Evolutionary conservation across 2,888 invertebrate species (phyloP).

Genomic region (Cheilosia impressa): DNA sequence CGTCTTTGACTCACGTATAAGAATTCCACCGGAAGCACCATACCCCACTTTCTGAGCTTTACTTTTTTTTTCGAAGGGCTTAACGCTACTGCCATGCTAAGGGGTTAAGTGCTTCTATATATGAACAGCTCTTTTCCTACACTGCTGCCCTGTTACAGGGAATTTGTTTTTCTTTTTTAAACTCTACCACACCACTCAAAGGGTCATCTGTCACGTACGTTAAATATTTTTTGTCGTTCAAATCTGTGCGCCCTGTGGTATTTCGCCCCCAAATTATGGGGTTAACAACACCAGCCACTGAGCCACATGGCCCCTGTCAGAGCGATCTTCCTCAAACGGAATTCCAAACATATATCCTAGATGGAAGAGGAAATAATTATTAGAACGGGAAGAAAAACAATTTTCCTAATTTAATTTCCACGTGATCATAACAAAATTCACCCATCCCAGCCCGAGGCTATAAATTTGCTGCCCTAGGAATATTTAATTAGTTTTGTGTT

Average conservation of each 20-base stretch:
- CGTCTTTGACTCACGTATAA: background rate
- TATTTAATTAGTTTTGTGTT: slow-evolving; percentile 68
- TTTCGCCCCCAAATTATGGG: slow-evolving; percentile 45
- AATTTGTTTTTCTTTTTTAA: slow-evolving; percentile 2
- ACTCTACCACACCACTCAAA: slow-evolving; percentile 31
- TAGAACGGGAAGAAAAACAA: slow-evolving; percentile 32
- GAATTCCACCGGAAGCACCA: slow-evolving; percentile 35
- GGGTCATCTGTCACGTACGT: slow-evolving; percentile 73
- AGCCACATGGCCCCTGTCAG: slow-evolving; percentile 28
- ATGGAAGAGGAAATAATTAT: slow-evolving; percentile 45
- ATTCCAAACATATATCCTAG: slow-evolving; percentile 21
- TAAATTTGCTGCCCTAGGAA: slow-evolving; percentile 23
- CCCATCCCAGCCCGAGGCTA: background rate
- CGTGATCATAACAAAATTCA: slow-evolving; percentile 54
- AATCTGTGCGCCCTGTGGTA: slow-evolving; percentile 56
- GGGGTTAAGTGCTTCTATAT: slow-evolving; percentile 49
- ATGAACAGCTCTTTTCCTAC: slow-evolving; percentile 13
- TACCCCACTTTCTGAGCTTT: slow-evolving; percentile 19
- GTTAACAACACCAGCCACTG: slow-evolving; percentile 26
- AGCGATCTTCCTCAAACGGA: slow-evolving; percentile 32
- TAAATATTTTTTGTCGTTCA: slow-evolving; percentile 62
- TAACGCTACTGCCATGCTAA: slow-evolving; percentile 15
- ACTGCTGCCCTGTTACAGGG: slow-evolving; percentile 4
- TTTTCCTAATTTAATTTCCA: slow-evolving; percentile 66
- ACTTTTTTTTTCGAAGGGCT: slow-evolving; percentile 17